Base-by-base conservation (phyloP, 2,888 invertebrate genomes). In the Petrolisthes manimaculis region DNA sequence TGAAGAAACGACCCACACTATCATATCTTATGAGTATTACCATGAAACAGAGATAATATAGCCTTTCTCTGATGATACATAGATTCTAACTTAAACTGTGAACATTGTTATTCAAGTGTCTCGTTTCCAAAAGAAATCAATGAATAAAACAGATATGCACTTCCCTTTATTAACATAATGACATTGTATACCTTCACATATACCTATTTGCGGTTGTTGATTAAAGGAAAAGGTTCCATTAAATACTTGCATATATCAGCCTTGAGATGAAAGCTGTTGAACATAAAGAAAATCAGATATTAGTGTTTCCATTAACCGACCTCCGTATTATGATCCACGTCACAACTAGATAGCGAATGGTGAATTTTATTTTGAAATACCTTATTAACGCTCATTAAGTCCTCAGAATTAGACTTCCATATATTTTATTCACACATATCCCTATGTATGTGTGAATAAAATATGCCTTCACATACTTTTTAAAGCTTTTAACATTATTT, bases 1-100 rank as follows among this genome's bases (percentile, higher is more conserved):
- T 56, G 86, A 37, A 87, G 90, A 89, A 90, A 90, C 83, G 24
- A 53, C 87, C 87, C 71, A 14, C 51, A 54, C 21, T 24, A 61
- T 24, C 80, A 55, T 24, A 21, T 37, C 14, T 55, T 12, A 51
- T 80, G 54, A 51, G 21, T n/a, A 55, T 54, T 12, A 51, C 51
- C 21, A 80, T 51, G 24, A n/a, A 82, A 82, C 67, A 77, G 12
- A 37, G 24, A 24, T 21, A 61, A 24, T 9, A 24, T 71, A 37
- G 18, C 51, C 37, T 37, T n/a, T 51, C 51, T 69, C 9, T 53
- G 37, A 37, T 37, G 2, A 1, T 37, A 37, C 37, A 37, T 37
- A 37, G 37, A 37, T 37, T 1, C 2, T 37, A 37, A 2, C 37
- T 37, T 37, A 2, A 37, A 37, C 37, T 37, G 37, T 37, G 37